Base-by-base conservation (phyloP, 2,113 vertebrate species). In the Grammatotria lemairii region DNA sequence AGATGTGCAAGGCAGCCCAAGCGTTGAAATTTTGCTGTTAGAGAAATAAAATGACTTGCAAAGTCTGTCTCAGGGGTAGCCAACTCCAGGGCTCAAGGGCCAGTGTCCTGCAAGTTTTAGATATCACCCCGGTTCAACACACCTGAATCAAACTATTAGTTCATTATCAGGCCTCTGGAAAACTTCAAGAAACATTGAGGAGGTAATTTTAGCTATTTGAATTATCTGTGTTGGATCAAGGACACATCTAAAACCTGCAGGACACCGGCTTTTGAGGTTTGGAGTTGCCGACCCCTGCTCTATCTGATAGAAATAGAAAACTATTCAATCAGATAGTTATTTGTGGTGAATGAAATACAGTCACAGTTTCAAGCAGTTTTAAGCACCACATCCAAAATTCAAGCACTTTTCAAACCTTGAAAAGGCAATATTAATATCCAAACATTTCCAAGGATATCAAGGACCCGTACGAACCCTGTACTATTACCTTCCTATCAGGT, bases 191-290 rank as follows among this genome's bases (percentile, higher is more conserved):
- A 19, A 63, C 1, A 4, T 35, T 35, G 58, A 63, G 31, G 31
- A 63, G 58, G 9, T 63, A n/a, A 63, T n/a, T 63, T 63, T 63
- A 63, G 58, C 58, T 11, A 63, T 63, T 63, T 63, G 17, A n/a
- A 35, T 2, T 11, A 35, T 6, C 31, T n/a, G 58, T 7, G 6
- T n/a, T 35, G 6, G 17, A n/a, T 63, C 31, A 63, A 35, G 17
- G 58, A n/a, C 58, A 35, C 31, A 63, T n/a, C 58, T 63, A 35
- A 63, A 63, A 11, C 9, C 58, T 35, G 58, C 58, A 63, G 58
- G 9, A 35, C 31, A 35, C 31, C 0, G 2, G 31, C 58, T n/a
- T 35, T 63, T 7, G 58, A 35, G 58, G 58, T 4, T 35, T 63
- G 6, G 17, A 7, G 6, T 63, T 35, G 31, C 17, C 58, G 4